Conservation (phyloP, 2,113 vertebrate genomes). For the Colaptes auratus region DNA sequence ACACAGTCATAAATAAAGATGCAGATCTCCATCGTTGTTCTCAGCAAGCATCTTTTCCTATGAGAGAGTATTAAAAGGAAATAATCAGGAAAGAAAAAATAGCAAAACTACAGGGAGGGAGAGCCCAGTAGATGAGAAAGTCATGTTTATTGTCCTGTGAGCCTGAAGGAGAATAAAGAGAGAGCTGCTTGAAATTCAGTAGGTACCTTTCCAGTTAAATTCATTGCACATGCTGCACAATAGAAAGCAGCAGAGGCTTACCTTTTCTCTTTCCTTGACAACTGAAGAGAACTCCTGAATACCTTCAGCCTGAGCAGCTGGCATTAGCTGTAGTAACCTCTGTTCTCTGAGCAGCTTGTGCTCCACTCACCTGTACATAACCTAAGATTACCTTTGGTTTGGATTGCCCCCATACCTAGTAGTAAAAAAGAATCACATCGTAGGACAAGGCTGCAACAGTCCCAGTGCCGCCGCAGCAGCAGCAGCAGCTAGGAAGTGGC, state of each 20-base stretch:
- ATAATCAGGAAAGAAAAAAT: not conserved
- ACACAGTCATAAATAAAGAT: constrained; percentile 83
- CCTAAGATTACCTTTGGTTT: not conserved
- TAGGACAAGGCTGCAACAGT: not conserved
- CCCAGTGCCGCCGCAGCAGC: not conserved
- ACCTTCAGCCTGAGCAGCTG: not conserved
- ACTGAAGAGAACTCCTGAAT: not conserved
- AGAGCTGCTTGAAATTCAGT: constrained; percentile 22
- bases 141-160: not conserved
- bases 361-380: not conserved
- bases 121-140: not conserved
- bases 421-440: not conserved
- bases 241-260: not conserved
- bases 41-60: constrained; percentile 46
- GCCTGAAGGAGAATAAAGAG: not conserved
- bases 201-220: constrained; percentile 12
- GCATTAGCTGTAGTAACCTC: not conserved
- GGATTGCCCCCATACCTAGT: not conserved
- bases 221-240: not conserved
- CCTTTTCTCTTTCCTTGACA: not conserved
- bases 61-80: not conserved
- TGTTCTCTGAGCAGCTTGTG: not conserved
- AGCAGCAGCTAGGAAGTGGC: not conserved
- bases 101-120: not conserved
- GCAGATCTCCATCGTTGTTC: constrained; percentile 52